Conservation (phyloP, 2,888 invertebrate species). For the Halictus ligatus region DNA sequence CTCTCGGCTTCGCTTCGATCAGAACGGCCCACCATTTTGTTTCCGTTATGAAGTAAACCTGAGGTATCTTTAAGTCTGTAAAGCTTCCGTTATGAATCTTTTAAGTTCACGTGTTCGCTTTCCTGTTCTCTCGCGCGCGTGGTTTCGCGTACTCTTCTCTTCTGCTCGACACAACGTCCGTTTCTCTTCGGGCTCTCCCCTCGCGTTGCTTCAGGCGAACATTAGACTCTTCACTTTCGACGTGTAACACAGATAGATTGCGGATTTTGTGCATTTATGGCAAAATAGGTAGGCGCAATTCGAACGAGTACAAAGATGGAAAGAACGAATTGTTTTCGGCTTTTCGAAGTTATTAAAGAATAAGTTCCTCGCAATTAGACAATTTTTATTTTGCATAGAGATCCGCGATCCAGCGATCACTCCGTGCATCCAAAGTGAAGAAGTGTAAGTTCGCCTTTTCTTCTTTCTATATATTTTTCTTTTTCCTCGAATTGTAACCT, state of each 20-base stretch:
- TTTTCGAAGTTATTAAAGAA: too few species aligned
- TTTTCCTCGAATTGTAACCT: constrained; percentile 18
- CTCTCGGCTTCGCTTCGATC: constrained; percentile 36
- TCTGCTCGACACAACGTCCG: background rate
- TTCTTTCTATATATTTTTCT: background rate
- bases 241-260: too few species aligned
- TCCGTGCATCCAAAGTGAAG: background rate
- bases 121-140: constrained; percentile 19
- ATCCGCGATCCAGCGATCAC: too few species aligned
- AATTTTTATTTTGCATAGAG: background rate
- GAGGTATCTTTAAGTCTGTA: constrained; percentile 73
- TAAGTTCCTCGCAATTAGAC: too few species aligned
- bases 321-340: background rate
- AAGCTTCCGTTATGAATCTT: constrained; percentile 70
- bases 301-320: too few species aligned
- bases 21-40: constrained; percentile 47
- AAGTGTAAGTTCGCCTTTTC: background rate
- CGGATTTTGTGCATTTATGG: too few species aligned
- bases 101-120: constrained; percentile 41
- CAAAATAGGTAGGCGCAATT: too few species aligned
- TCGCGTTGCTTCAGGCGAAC: background rate
- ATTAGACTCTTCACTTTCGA: background rate
- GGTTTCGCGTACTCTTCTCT: background rate
- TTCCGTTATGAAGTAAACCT: constrained; percentile 69
- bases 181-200: background rate